Evolutionary conservation across 2,888 invertebrate genomes (phyloP).

Genomic region (Agrilus mali): DNA sequence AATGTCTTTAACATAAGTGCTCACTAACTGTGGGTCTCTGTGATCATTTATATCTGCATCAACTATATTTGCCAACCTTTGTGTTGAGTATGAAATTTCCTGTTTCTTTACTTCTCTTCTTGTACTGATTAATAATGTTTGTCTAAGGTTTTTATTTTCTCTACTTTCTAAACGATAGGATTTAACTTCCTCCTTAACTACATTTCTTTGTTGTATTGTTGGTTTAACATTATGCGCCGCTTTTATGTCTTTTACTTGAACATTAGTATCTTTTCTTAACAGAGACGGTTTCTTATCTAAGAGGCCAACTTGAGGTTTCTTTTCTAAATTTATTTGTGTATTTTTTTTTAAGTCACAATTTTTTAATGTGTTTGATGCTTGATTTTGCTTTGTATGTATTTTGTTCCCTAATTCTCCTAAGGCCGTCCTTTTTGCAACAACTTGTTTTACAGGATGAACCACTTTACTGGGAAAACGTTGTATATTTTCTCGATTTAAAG

Average conservation of each 20-base stretch:
- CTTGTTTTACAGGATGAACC: constrained; percentile 8
- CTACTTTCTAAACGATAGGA: too few species aligned
- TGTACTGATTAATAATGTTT: too few species aligned
- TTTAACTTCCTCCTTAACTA: too few species aligned
- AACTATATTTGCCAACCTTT: not conserved
- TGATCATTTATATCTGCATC: constrained; percentile 37
- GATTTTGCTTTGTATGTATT: constrained; percentile 2
- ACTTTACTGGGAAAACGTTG: constrained; percentile 10
- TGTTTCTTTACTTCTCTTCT: too few species aligned
- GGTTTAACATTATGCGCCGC: too few species aligned
- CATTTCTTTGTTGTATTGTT: too few species aligned
- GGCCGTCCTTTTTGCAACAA: constrained; percentile 16
- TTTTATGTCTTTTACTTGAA: too few species aligned
- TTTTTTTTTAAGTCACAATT: constrained; percentile 2
- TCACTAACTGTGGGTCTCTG: constrained; percentile 64
- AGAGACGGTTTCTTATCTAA: constrained; percentile 4
- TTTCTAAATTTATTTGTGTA: constrained; percentile 10
- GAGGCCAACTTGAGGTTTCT: not conserved
- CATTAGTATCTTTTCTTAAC: too few species aligned
- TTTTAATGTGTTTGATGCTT: not conserved
- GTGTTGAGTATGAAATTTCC: too few species aligned
- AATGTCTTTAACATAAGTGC: constrained; percentile 82
- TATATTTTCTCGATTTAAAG: constrained; percentile 15
- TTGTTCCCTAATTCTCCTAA: constrained; percentile 22
- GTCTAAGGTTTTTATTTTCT: too few species aligned